A percentile compares a stretch with the other conserved stretches of the same genome.
Evolutionary conservation across 2,113 vertebrate species (phyloP).

Genomic region (Ophthalmolycus amberensis): DNA sequence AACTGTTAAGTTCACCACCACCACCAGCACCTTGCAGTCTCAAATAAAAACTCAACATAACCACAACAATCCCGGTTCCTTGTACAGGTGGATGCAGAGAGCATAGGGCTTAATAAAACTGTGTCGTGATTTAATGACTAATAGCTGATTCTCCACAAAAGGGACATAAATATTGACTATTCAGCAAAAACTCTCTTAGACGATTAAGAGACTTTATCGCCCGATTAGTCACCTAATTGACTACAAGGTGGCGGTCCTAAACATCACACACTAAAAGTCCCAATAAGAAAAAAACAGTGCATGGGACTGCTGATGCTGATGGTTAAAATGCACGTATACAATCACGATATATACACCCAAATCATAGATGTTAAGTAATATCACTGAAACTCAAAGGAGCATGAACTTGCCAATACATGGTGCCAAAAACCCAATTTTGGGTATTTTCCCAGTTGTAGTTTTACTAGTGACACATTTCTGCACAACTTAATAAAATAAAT

Average conservation of each 20-base stretch:
- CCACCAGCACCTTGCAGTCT: neutral
- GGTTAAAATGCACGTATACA: neutral
- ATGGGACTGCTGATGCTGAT: neutral
- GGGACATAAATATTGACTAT: constrained; percentile 45
- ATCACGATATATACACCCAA: neutral
- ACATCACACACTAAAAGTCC: constrained; percentile 11
- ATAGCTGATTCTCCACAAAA: neutral
- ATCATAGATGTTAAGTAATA: neutral
- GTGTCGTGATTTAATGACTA: constrained; percentile 16
- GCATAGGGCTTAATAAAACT: neutral
- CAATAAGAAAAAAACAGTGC: neutral
- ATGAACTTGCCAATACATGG: neutral
- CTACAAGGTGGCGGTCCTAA: constrained; percentile 22
- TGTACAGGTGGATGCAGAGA: neutral
- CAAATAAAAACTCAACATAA: neutral
- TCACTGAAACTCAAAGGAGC: neutral
- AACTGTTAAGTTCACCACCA: neutral
- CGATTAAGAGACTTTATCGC: neutral
- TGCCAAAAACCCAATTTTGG: neutral
- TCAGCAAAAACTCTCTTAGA: constrained; percentile 8
- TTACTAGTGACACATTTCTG: neutral
- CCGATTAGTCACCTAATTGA: constrained; percentile 46
- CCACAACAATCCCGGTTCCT: neutral
- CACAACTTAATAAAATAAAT: neutral
- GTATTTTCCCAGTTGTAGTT: neutral